Base-by-base conservation (phyloP, 2,797 vertebrate genomes). In the Mallotus villosus region DNA sequence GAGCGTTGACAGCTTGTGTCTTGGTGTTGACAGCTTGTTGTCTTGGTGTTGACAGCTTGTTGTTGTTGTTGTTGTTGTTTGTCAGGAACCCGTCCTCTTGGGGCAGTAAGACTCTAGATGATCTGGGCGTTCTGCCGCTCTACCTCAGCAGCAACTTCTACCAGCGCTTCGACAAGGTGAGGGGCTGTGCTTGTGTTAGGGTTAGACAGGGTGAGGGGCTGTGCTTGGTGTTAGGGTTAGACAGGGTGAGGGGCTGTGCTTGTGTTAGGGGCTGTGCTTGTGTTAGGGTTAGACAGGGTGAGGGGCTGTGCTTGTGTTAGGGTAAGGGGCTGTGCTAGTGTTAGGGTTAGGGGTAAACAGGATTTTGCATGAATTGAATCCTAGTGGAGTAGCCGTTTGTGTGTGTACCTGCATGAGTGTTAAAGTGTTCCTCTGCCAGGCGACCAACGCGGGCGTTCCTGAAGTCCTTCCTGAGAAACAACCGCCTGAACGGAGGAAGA, bases 71-170 rank as follows among this genome's bases (percentile, higher is more conserved):
- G 49, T 3, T 51, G 49, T 12, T 62, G 34, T 62, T 62, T 24
- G 37, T 9, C 72, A 94, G 93, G 46, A 9, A 57, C 37, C 24
- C 86, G 55, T 74, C 81, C 5, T 74, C 69, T 1, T 94, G 93
- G 93, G 70, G 63, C 3, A 0, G 0, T 8, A 17, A 78, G 60
- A 93, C 91, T 12, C 84, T 93, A 77, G 2, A 5, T 9, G 61
- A 74, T 69, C 84, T 94, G 0, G 85, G 19, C 0, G 78, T 74
- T 25, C 68, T 93, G n/a, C 83, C 91, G 0, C 77, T 93, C 34
- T 91, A 89, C 68, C 14, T 93, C 69, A 74, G 72, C 4, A 70
- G 75, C 7, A 57, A 5, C 25, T 89, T 94, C 78, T 94, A 89
- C 68, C 0, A 3, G 0, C 1, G 86, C 46, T 86, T 93, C 73